Percentiles rank a stretch among this genome's conserved stretches.
phyloP scores from a whole-genome alignment of 2,888 invertebrate genomes.

The Hemithea aestivaria region DNA sequence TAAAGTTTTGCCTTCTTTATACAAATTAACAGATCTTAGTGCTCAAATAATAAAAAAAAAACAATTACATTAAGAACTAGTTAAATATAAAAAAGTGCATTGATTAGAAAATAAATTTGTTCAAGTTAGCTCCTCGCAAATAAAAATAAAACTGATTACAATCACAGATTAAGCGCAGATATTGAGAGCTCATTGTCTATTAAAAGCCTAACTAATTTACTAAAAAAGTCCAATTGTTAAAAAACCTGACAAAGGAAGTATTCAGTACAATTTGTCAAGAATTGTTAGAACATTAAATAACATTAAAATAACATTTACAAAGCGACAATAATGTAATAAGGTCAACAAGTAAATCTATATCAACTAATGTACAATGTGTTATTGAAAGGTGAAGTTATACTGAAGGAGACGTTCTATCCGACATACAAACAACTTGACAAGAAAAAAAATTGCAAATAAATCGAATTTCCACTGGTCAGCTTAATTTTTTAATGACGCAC shows the following conservation, averaged over 20 bases:
- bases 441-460: background rate
- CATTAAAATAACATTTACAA: conserved; percentile 43
- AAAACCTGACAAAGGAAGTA: conserved; percentile 41
- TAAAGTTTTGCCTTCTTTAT: conserved; percentile 61
- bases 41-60: conserved; percentile 66
- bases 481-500: no score
- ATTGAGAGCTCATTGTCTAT: conserved; percentile 59
- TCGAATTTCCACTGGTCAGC: no score
- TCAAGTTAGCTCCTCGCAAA: conserved; percentile 62
- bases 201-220: conserved; percentile 22
- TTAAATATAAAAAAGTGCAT: conserved; percentile 75
- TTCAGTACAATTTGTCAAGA: conserved; percentile 48
- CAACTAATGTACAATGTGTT: conserved; percentile 2
- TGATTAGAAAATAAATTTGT: conserved; percentile 63
- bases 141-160: conserved; percentile 62
- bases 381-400: conserved; percentile 17
- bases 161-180: conserved; percentile 70
- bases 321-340: conserved; percentile 37
- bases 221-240: conserved; percentile 30
- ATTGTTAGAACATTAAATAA: conserved; percentile 45
- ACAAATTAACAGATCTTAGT: conserved; percentile 78
- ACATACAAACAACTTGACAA: no score
- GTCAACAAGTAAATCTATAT: conserved; percentile 27
- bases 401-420: conserved; percentile 17
- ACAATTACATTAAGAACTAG: conserved; percentile 67